Evolutionary conservation across 2,797 vertebrate species (phyloP), one percentile per base, ranked within the genome.

Genomic region (Geotrypetes seraphini): DNA sequence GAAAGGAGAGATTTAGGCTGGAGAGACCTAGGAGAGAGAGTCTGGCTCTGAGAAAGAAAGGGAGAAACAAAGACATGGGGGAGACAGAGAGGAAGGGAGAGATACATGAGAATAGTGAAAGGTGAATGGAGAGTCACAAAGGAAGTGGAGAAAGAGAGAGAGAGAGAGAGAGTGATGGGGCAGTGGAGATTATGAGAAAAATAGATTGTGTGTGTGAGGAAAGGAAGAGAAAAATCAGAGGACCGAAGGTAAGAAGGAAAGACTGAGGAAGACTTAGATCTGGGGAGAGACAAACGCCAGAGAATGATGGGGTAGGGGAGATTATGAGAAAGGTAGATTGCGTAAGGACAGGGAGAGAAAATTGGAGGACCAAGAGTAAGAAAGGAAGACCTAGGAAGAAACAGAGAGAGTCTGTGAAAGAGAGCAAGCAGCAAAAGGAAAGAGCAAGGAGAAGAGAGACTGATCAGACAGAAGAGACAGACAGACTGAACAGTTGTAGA

Each of bases 231-330:
- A 14, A 31, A n/a, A 11, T 11, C n/a, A 28, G 16, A 28, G 19
- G 17, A n/a, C n/a, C n/a, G n/a, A n/a, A n/a, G n/a, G n/a, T 19
- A 20, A 16, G n/a, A 19, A 18, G 12, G 30, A 17, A 17, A 19
- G 30, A 32, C 18, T 16, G 27, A 14, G 27, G 28, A 14, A 28
- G 28, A n/a, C 11, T 19, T 34, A 15, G 17, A n/a, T n/a, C n/a
- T n/a, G 39, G 43, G 38, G 47, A 30, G 34, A 35, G 36, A 28
- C n/a, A 34, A 37, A 12, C 12, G n/a, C n/a, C n/a, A n/a, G n/a
- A n/a, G n/a, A n/a, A n/a, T n/a, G n/a, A n/a, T n/a, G n/a, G n/a
- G n/a, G n/a, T n/a, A n/a, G n/a, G n/a, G n/a, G n/a, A n/a, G n/a
- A n/a, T n/a, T n/a, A n/a, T n/a, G 8, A 9, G 24, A 12, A 22